These are phyloP conservation scores for Hyles euphorbiae DNA, from an alignment of 1,140 invertebrate genomes.

Conservation along the genomic window DNA sequence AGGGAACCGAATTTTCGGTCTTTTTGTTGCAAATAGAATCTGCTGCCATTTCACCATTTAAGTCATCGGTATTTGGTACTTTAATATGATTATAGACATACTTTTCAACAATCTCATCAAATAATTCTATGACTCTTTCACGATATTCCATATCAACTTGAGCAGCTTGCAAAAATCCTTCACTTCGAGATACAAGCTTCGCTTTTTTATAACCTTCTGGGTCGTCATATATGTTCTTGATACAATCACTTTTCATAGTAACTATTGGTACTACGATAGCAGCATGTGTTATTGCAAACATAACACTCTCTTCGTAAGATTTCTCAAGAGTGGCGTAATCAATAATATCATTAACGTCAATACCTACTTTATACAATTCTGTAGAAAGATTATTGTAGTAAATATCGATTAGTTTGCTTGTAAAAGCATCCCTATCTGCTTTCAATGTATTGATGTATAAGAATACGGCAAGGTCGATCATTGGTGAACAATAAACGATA, in stretches of 20 bases:
- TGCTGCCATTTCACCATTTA: too few species aligned
- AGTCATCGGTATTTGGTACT: too few species aligned
- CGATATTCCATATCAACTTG: slow-evolving; percentile 53
- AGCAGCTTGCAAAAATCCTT: slow-evolving; percentile 68
- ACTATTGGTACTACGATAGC: slow-evolving; percentile 69
- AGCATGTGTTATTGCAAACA: slow-evolving; percentile 72
- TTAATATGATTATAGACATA: slow-evolving; percentile 33
- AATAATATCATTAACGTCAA: slow-evolving; percentile 49
- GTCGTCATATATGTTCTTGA: slow-evolving; percentile 47
- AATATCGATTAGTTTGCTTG: slow-evolving; percentile 47
- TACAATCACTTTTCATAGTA: slow-evolving; percentile 47
- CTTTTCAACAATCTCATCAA: slow-evolving; percentile 71
- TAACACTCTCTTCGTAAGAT: slow-evolving; percentile 61
- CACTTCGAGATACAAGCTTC: slow-evolving; percentile 58
- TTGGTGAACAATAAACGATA: slow-evolving; percentile 73
- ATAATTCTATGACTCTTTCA: slow-evolving; percentile 59
- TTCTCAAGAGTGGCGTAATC: slow-evolving; percentile 41
- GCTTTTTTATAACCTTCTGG: slow-evolving; percentile 53
- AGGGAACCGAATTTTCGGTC: too few species aligned
- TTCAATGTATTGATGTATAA: slow-evolving; percentile 73
- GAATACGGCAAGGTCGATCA: slow-evolving; percentile 71
- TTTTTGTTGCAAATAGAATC: too few species aligned
- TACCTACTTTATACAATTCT: slow-evolving; percentile 47
- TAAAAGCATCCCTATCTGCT: slow-evolving; percentile 49
- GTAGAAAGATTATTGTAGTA: slow-evolving; percentile 65